Evolutionary conservation across 30 jellyfish, hydroid and myxozoan species (phyloP).

Genomic region (Chironex yamaguchii): DNA sequence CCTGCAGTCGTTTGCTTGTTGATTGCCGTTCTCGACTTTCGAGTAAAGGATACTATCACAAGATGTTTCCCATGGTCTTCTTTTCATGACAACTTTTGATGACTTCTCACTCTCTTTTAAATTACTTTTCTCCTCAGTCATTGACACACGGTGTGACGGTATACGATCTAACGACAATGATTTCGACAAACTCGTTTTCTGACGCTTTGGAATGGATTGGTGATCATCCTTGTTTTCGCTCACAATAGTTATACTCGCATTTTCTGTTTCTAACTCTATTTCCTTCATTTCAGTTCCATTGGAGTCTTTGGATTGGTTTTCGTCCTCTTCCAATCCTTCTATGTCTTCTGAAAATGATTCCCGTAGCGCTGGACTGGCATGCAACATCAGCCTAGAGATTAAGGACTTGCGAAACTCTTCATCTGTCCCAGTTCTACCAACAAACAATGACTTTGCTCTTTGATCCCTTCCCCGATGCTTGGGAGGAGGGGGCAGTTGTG

Average conservation of each 20-base stretch:
- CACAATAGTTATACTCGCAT: not conserved
- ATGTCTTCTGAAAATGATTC: constrained; percentile 67
- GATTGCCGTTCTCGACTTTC: no score
- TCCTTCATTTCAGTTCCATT: not conserved
- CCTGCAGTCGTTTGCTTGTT: not conserved
- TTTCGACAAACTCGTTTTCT: constrained; percentile 32
- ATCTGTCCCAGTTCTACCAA: constrained; percentile 4
- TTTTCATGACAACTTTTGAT: no score
- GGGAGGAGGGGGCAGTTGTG: not conserved
- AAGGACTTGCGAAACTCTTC: constrained; percentile 44
- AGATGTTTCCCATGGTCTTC: not conserved
- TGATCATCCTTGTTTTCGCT: not conserved
- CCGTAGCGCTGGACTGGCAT: constrained; percentile 74
- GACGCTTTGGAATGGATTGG: constrained; percentile 10
- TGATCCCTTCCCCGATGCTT: constrained; percentile 21
- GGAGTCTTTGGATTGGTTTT: no score
- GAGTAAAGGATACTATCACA: not conserved
- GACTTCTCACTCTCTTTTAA: not conserved
- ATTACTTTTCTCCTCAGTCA: no score
- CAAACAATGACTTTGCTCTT: constrained; percentile 70
- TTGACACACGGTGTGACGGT: no score
- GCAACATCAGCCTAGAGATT: constrained; percentile 67
- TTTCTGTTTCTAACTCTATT: not conserved
- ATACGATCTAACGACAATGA: constrained; percentile 19
- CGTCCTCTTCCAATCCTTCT: no score